phyloP scores from a whole-genome alignment of 2,113 vertebrate species.

The Physeter macrocephalus region DNA sequence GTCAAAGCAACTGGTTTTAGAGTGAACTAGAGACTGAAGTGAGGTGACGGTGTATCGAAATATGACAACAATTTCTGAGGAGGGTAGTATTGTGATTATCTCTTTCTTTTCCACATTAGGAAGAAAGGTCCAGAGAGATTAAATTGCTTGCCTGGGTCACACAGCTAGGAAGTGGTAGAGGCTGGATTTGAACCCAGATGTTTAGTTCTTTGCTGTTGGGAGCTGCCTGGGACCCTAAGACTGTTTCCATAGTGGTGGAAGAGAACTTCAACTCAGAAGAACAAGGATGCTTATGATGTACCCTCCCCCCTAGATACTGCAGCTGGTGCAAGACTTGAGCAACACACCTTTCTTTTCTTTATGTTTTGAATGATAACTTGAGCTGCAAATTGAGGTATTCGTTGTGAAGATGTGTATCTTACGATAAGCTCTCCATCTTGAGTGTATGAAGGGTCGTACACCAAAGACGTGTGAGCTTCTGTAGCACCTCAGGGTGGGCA shows the following conservation, averaged over 20 bases:
- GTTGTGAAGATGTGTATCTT: not conserved
- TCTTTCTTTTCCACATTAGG: not conserved
- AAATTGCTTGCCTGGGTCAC: not conserved
- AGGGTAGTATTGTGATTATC: not conserved
- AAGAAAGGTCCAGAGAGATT: not conserved
- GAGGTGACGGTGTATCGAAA: not conserved
- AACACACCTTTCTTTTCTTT: not conserved
- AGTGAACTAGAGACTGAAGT: not conserved
- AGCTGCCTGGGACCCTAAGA: not conserved
- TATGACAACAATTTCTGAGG: not conserved
- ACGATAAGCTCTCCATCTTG: not conserved
- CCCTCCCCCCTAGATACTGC: accelerated
- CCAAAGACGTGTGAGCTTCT: accelerated
- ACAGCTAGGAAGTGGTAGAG: not conserved
- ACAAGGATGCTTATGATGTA: too few relatives aligned
- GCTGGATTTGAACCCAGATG: not conserved
- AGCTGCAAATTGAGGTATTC: not conserved
- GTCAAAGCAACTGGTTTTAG: not conserved
- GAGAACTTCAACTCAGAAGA: not conserved
- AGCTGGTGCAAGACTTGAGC: not conserved
- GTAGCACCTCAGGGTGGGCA: accelerated
- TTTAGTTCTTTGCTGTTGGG: not conserved
- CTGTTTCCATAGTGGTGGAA: not conserved
- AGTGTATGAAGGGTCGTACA: not conserved
- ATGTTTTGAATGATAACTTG: not conserved